A percentile compares a stretch with the other conserved stretches of the same genome.
Conservation (phyloP, 2,113 vertebrate species). For the Poeciliopsis prolifica region DNA sequence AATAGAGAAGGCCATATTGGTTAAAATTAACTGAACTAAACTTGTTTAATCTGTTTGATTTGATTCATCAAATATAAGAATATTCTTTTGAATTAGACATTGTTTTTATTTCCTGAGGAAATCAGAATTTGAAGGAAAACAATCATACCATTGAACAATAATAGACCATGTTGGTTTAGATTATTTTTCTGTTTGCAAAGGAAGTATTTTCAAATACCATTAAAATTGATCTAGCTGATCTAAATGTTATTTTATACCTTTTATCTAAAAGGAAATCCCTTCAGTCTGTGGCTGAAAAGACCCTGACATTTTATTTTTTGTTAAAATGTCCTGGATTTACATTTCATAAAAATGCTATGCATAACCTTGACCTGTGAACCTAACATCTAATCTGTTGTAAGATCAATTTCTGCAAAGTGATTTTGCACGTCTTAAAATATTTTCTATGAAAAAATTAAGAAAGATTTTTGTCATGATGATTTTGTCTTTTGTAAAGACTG, state of each 20-base stretch:
- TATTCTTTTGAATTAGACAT: background rate
- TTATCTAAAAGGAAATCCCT: background rate
- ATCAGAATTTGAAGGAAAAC: background rate
- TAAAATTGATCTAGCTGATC: background rate
- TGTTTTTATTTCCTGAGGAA: background rate
- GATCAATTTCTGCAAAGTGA: background rate
- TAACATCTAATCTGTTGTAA: background rate
- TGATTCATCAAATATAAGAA: background rate
- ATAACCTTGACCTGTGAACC: background rate
- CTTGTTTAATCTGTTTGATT: background rate
- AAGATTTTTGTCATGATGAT: background rate
- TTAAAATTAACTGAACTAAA: constrained; percentile 4
- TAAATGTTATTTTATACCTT: background rate
- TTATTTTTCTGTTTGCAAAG: background rate
- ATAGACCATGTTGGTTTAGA: background rate
- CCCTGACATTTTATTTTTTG: background rate
- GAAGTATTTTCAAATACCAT: background rate
- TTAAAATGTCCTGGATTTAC: background rate
- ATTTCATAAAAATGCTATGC: background rate
- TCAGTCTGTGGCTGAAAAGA: background rate
- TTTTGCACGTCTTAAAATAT: background rate
- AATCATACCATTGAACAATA: background rate
- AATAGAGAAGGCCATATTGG: constrained; percentile 31
- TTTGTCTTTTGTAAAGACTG: constrained; percentile 14
- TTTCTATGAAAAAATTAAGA: background rate